phyloP scores from a whole-genome alignment of 2,797 vertebrate genomes.

The Eulemur mongoz region DNA sequence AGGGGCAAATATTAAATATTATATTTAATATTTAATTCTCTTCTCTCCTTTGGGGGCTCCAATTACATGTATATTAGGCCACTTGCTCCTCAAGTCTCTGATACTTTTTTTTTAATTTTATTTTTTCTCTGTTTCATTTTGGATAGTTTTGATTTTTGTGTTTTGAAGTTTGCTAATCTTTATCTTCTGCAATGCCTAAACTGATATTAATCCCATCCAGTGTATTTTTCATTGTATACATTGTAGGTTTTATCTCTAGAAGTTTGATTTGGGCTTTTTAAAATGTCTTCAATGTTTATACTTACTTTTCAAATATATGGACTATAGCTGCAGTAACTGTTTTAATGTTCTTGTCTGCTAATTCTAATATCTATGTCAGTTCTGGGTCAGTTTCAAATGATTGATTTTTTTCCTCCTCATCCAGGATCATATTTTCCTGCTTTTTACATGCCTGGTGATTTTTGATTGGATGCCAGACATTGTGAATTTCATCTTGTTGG shows the following conservation, averaged over 20 bases:
- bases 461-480: neutral
- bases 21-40: neutral
- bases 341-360: neutral
- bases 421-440: neutral
- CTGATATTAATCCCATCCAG: neutral
- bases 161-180: neutral
- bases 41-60: neutral
- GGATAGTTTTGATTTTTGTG: neutral
- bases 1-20: neutral
- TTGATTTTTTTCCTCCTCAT: neutral
- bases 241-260: neutral
- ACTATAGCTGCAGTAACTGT: neutral
- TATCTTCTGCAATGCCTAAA: neutral
- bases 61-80: neutral
- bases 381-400: neutral
- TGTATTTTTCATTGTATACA: neutral
- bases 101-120: neutral
- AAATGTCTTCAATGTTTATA: neutral
- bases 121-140: conserved; percentile 3
- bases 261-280: conserved; percentile 15
- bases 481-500: neutral
- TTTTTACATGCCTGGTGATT: neutral
- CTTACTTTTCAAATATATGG: neutral
- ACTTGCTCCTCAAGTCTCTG: neutral
- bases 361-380: neutral